Conservation (phyloP, 2,113 vertebrate species). For the Nothobranchius kuhntae region DNA sequence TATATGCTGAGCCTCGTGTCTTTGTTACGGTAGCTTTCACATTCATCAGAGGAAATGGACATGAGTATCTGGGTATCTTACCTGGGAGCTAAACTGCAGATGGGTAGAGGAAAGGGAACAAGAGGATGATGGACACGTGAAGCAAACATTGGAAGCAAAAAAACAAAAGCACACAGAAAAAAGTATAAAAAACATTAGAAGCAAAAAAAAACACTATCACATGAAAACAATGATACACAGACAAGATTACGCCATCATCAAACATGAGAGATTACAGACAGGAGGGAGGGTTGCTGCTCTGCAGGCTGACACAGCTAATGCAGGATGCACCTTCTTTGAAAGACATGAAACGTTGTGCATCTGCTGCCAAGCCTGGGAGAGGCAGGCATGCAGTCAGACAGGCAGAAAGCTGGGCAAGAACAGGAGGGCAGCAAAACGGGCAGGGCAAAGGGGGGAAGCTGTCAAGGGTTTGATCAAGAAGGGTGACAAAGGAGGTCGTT, state of each 20-base stretch:
- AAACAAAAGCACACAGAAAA: slow-evolving; percentile 55
- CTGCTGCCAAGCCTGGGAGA: slow-evolving; percentile 61
- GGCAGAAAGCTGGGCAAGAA: slow-evolving; percentile 47
- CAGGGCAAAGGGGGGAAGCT: slow-evolving; percentile 35
- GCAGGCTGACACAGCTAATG: slow-evolving; percentile 58
- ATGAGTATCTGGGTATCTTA: slow-evolving; percentile 62
- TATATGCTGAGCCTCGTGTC: slow-evolving; percentile 38
- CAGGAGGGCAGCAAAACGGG: slow-evolving; percentile 15
- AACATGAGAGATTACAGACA: slow-evolving; percentile 41
- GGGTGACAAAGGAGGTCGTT: slow-evolving; percentile 26
- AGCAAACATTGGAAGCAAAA: slow-evolving; percentile 53
- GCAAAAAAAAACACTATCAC: slow-evolving; percentile 29
- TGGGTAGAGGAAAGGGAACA: slow-evolving; percentile 68
- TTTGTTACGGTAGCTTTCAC: slow-evolving; percentile 25
- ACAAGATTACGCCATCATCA: slow-evolving; percentile 37
- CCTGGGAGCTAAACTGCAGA: slow-evolving; percentile 93
- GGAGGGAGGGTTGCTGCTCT: slow-evolving; percentile 36
- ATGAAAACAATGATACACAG: slow-evolving; percentile 13
- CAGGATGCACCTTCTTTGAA: slow-evolving; percentile 67
- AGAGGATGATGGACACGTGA: slow-evolving; percentile 42
- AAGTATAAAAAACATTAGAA: slow-evolving; percentile 58
- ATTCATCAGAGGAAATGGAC: slow-evolving; percentile 21
- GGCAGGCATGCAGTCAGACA: slow-evolving; percentile 75
- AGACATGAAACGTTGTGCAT: slow-evolving; percentile 57
- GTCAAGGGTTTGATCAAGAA: slow-evolving; percentile 29